Evolutionary conservation across 2,113 vertebrate species (phyloP).

Genomic region (Psilopogon haemacephalus): DNA sequence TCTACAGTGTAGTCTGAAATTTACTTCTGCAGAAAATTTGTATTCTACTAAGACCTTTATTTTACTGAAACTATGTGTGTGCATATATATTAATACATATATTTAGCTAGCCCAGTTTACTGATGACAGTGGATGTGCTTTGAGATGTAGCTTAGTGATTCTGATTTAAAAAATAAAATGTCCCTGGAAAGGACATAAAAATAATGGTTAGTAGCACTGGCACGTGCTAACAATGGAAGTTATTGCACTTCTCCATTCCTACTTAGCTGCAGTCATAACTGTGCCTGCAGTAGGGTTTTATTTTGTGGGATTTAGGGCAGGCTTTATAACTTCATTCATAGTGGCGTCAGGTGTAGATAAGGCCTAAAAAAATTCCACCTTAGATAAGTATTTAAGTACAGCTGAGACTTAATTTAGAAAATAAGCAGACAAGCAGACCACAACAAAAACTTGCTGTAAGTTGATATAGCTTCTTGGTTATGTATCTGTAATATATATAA

Average conservation of each 20-base stretch:
- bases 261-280: neutral
- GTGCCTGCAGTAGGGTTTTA: neutral
- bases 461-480: neutral
- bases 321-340: neutral
- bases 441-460: neutral
- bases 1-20: neutral
- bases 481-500: neutral
- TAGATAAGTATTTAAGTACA: neutral
- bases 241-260: rapidly evolving
- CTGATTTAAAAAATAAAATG: neutral
- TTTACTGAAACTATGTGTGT: neutral
- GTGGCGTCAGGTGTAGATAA: neutral
- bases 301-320: neutral
- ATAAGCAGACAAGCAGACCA: neutral
- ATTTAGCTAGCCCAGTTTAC: neutral
- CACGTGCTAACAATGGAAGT: neutral
- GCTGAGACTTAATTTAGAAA: neutral
- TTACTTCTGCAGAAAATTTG: neutral
- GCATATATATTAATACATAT: neutral
- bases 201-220: neutral
- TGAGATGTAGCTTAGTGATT: neutral
- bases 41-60: neutral
- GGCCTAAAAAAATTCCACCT: neutral
- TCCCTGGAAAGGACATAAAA: neutral
- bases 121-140: neutral